These are phyloP conservation scores for Aphelenchoides fujianensis DNA, from an alignment of 1,140 invertebrate species.

Conservation along the genomic window DNA sequence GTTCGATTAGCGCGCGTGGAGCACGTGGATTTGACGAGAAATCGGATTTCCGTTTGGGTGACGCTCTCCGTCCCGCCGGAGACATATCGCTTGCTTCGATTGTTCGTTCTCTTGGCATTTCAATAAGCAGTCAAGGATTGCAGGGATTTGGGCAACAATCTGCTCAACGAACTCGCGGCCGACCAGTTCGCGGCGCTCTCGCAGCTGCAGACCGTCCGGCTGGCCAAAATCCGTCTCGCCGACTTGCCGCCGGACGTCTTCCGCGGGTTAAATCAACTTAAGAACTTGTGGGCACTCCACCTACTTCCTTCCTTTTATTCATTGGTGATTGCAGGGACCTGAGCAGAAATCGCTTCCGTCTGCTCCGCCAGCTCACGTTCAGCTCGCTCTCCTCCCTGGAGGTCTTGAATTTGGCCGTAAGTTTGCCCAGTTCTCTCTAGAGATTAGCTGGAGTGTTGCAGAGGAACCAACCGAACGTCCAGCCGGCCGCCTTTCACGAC, in stretches of 20 bases:
- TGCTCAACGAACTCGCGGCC: background rate
- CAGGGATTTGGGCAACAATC: background rate
- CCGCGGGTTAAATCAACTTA: background rate
- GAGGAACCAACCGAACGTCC: constrained; percentile 6
- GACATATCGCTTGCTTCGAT: background rate
- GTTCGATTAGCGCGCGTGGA: background rate
- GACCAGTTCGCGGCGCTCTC: background rate
- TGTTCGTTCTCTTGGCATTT: background rate
- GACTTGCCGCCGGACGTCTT: background rate
- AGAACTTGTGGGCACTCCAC: background rate
- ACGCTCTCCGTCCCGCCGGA: background rate
- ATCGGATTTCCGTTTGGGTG: background rate
- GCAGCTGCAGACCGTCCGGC: background rate
- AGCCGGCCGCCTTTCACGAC: background rate
- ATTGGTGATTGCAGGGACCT: background rate
- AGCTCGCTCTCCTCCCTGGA: background rate
- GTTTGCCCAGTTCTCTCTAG: too few relatives aligned
- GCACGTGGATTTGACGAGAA: background rate
- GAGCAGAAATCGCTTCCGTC: constrained; percentile 1
- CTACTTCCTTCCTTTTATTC: background rate
- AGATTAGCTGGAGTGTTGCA: too few relatives aligned
- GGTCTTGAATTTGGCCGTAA: constrained; percentile 14
- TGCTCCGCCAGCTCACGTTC: background rate
- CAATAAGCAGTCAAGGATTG: background rate
- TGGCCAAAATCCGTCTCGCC: background rate